Percentiles rank a stretch among this genome's conserved stretches.
These are phyloP conservation scores for Ursus arctos DNA, from an alignment of 2,113 vertebrate species.

Conservation along the genomic window DNA sequence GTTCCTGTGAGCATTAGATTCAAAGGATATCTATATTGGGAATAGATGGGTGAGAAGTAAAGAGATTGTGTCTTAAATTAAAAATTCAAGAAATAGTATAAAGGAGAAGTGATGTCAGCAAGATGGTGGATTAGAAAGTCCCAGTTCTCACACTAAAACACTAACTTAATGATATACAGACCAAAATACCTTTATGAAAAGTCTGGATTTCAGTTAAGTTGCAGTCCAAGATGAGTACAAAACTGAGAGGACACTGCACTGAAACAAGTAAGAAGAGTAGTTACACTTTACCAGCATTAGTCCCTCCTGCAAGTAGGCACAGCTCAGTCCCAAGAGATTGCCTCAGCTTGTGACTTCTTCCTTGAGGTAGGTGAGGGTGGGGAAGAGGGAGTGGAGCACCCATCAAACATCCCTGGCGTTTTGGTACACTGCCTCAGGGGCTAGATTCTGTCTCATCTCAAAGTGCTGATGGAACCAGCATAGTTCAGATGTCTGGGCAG, in stretches of 20 bases:
- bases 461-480: background rate
- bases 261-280: background rate
- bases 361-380: background rate
- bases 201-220: background rate
- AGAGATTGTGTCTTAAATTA: background rate
- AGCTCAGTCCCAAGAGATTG: background rate
- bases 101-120: background rate
- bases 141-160: background rate
- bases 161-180: background rate
- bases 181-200: background rate
- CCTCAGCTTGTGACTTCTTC: background rate
- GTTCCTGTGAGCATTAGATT: background rate
- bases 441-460: background rate
- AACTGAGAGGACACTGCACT: background rate
- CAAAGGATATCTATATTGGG: background rate
- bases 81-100: background rate
- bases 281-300: background rate
- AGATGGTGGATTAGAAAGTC: background rate
- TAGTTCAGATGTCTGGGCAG: background rate
- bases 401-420: background rate
- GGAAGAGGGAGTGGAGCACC: background rate
- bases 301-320: background rate
- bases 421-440: background rate
- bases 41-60: background rate
- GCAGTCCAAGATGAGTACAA: background rate